Evolutionary conservation across 2,888 invertebrate species (phyloP), one percentile per base, ranked within the genome.

Genomic region (Cyaniris semiargus): DNA sequence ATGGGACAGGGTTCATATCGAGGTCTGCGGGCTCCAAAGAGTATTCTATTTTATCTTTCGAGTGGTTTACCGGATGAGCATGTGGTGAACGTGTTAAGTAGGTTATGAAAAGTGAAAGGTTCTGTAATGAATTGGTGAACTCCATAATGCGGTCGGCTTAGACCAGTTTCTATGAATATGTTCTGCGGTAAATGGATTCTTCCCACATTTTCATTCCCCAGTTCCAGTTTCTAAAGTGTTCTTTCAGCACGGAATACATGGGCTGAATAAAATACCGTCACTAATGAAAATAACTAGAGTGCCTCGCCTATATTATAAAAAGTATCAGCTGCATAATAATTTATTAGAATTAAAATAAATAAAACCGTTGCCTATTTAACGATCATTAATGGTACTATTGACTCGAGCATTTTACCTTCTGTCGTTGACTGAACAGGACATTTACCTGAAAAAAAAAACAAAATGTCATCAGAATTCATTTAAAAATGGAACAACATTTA

Each of bases 71-170:
- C 77, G 76, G 78, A 79, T 77, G 79, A 79, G 76, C 79, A 80
- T 80, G 81, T 80, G 78, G 80, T 78, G 78, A 79, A 80, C 77
- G 79, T 79, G 79, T 78, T 80, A 84, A 84, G 83, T 83, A 79
- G 83, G 83, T 81, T 84, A 83, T 82, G 82, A 85, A 85, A 84
- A 86, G 85, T 84, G 84, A 86, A 86, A 86, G 84, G 84, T 86
- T 84, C 80, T 81, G 83, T 81, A 82, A 82, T 79, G 77, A 76
- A 79, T 80, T 80, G 79, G 79, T 80, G 78, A 79, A 79, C 80
- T 81, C 76, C 78, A 79, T 79, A 79, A 80, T 79, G 81, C 78
- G 82, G 81, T 79, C 79, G 72, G 74, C 48, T 79, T 76, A 60
- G 81, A 82, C 82, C 80, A 79, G 79, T 80, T 79, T 78, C 70